Percentiles rank a stretch among this genome's conserved stretches.
Conservation (phyloP, 2,797 vertebrate species). For the Oophaga sylvatica region DNA sequence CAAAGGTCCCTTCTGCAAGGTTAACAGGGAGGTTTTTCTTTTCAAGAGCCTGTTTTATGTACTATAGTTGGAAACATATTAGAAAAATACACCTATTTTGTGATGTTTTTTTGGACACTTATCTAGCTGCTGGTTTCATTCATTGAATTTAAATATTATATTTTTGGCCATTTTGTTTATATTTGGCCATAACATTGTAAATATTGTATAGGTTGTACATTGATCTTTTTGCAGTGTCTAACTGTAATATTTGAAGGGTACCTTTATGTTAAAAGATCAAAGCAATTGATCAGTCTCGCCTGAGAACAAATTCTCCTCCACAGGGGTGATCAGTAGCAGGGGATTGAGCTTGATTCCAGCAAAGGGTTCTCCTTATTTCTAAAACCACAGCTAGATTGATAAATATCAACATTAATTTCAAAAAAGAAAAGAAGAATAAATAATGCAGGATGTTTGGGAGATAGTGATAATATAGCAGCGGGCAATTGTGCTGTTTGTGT, state of each 20-base stretch:
- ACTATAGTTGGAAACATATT: not conserved
- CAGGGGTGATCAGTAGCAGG: constrained; percentile 42
- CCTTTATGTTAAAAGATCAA: constrained; percentile 54
- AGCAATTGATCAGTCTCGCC: constrained; percentile 54
- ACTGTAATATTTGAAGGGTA: constrained; percentile 43
- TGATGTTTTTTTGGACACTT: not conserved
- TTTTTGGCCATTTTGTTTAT: not conserved
- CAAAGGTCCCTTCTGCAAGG: constrained; percentile 43
- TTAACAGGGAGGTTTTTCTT: constrained; percentile 36
- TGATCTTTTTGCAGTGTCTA: constrained; percentile 23
- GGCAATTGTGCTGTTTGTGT: not conserved
- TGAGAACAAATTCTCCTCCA: constrained; percentile 48
- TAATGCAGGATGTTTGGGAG: constrained; percentile 7
- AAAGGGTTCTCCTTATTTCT: constrained; percentile 13
- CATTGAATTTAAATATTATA: not conserved
- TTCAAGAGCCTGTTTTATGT: constrained; percentile 23
- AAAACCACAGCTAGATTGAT: not conserved
- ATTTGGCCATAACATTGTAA: not conserved
- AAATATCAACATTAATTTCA: constrained; percentile 1
- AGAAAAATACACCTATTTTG: not conserved
- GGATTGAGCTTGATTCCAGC: constrained; percentile 22
- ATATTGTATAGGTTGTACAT: not conserved
- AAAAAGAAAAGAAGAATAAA: not conserved
- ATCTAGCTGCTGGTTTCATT: not conserved
- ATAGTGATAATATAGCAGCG: not conserved